These are phyloP conservation scores for Nasonia vitripennis DNA, from an alignment of 1,140 invertebrate genomes.

Conservation along the genomic window DNA sequence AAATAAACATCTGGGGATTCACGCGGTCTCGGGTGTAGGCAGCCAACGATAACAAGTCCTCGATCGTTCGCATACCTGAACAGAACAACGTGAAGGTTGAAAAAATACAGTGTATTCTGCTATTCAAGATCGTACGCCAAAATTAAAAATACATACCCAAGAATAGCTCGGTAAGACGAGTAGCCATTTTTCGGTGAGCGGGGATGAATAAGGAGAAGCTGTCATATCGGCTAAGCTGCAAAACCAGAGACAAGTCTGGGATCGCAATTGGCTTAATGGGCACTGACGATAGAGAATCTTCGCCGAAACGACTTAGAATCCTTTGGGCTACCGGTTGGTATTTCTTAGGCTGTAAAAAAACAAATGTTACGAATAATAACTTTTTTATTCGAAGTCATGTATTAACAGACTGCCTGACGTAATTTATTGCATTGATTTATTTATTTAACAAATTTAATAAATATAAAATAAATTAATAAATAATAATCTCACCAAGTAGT, in stretches of 20 bases:
- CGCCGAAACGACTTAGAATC: constrained; percentile 77
- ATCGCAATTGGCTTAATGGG: constrained; percentile 80
- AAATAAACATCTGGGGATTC: constrained; percentile 87
- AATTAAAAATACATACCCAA: constrained; percentile 73
- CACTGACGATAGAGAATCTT: constrained; percentile 75
- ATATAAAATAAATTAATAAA: neutral
- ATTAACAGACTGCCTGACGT: too few relatives aligned
- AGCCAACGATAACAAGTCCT: constrained; percentile 82
- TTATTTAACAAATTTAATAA: neutral
- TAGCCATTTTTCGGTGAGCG: constrained; percentile 81
- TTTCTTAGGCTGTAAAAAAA: constrained; percentile 77
- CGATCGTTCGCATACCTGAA: constrained; percentile 80
- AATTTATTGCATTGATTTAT: too few relatives aligned
- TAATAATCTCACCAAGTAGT: constrained; percentile 70
- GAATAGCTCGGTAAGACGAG: constrained; percentile 83
- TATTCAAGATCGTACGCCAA: too few relatives aligned
- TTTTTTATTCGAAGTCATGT: too few relatives aligned
- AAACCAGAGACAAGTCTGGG: constrained; percentile 80
- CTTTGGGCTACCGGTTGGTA: constrained; percentile 76
- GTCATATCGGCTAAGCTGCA: constrained; percentile 80
- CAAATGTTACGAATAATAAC: constrained; percentile 24
- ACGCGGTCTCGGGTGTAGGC: constrained; percentile 84
- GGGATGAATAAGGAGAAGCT: constrained; percentile 87
- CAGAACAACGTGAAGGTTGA: neutral
- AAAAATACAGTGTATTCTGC: neutral